These are phyloP conservation scores for Macaca mulatta DNA, from an alignment of 2,113 vertebrate species.

Conservation along the genomic window DNA sequence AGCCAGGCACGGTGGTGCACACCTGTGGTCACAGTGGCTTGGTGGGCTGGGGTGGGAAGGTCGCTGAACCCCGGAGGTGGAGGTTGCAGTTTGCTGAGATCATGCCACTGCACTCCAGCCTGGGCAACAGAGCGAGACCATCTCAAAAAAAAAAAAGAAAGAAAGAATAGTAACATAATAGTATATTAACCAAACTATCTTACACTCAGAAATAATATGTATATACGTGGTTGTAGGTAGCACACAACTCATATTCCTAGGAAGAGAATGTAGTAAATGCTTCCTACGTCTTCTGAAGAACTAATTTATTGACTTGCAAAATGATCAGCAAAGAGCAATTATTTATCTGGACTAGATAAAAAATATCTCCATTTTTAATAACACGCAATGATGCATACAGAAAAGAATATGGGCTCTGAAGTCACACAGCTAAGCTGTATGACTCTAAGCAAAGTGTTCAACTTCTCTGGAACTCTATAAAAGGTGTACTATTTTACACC, in stretches of 20 bases:
- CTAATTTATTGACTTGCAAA: neutral
- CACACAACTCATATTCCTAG: neutral
- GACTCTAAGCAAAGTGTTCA: neutral
- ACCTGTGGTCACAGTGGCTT: too few relatives aligned
- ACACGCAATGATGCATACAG: neutral
- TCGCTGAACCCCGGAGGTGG: too few relatives aligned
- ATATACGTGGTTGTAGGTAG: neutral
- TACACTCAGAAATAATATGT: neutral
- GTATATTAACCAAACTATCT: neutral
- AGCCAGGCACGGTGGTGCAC: too few relatives aligned
- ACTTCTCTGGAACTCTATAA: neutral
- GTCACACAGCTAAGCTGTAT: neutral
- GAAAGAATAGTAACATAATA: neutral
- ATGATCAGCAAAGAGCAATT: neutral
- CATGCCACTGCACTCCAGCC: too few relatives aligned
- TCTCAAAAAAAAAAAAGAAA: too few relatives aligned
- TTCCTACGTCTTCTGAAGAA: neutral
- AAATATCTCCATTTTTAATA: neutral
- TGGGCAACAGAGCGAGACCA: too few relatives aligned
- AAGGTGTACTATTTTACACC: neutral
- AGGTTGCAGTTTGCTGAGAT: too few relatives aligned
- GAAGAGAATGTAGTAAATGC: neutral
- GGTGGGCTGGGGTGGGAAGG: too few relatives aligned
- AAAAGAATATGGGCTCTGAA: neutral
- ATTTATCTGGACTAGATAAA: neutral